Conservation (phyloP, 1,140 invertebrate species). For the Akabosia matsudoensis region DNA sequence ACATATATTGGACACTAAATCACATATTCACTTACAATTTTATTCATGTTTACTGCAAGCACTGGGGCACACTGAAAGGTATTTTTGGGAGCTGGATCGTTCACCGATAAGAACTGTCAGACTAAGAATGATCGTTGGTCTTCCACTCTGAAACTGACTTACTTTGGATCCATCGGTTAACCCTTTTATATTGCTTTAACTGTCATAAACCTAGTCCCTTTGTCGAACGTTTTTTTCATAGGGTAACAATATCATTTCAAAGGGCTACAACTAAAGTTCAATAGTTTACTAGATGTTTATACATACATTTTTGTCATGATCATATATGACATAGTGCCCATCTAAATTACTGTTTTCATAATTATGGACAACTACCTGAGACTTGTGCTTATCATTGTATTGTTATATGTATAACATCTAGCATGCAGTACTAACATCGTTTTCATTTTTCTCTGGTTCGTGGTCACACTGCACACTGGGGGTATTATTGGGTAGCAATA, state of each 20-base stretch:
- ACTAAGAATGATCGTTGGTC: background rate
- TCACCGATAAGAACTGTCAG: background rate
- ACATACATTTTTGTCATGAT: background rate
- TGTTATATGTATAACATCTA: background rate
- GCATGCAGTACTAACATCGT: background rate
- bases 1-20: no score
- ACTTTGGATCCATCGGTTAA: background rate
- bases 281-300: no score
- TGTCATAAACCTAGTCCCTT: no score
- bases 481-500: conserved; percentile 17
- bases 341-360: conserved; percentile 5
- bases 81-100: no score
- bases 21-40: background rate
- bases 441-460: no score
- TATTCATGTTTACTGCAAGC: conserved; percentile 9
- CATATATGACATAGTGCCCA: background rate
- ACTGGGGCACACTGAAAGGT: background rate
- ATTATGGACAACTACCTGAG: background rate
- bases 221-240: no score
- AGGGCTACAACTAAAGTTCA: no score
- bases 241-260: no score
- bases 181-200: conserved; percentile 18
- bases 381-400: background rate
- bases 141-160: conserved; percentile 10
- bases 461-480: background rate